Percentiles rank a stretch among this genome's conserved stretches.
Conservation (phyloP, 1,140 invertebrate species). For the Myzus persicae region DNA sequence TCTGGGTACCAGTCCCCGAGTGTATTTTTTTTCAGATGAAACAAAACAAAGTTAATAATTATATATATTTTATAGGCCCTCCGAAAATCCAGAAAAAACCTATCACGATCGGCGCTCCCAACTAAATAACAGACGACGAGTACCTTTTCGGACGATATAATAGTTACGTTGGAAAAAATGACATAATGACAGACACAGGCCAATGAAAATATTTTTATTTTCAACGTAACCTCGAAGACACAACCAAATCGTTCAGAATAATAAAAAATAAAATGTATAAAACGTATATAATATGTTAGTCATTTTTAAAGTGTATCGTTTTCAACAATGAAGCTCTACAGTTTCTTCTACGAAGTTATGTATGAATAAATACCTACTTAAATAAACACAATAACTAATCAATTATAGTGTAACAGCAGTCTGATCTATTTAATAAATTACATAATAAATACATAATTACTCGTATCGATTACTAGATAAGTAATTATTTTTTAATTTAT, state of each 20-base stretch:
- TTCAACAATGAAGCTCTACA: not conserved
- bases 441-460: not conserved
- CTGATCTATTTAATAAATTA: not conserved
- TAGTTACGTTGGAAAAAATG: conserved; percentile 25
- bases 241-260: not conserved
- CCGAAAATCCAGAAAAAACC: conserved; percentile 13
- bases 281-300: not conserved
- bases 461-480: not conserved
- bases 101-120: conserved; percentile 24
- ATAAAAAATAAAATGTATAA: not conserved
- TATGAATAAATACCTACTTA: no score
- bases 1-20: not conserved
- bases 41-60: conserved; percentile 42
- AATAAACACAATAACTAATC: no score
- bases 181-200: conserved; percentile 2
- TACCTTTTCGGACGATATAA: conserved; percentile 21
- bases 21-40: not conserved
- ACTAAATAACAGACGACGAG: not conserved
- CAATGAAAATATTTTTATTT: conserved; percentile 47
- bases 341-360: not conserved
- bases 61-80: conserved; percentile 30
- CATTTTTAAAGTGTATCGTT: not conserved
- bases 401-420: not conserved
- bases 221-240: not conserved
- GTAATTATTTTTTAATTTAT: not conserved